Percentiles rank a stretch among this genome's conserved stretches.
These are phyloP conservation scores for Catharus minimus DNA, from an alignment of 2,113 vertebrate genomes.

Conservation along the genomic window DNA sequence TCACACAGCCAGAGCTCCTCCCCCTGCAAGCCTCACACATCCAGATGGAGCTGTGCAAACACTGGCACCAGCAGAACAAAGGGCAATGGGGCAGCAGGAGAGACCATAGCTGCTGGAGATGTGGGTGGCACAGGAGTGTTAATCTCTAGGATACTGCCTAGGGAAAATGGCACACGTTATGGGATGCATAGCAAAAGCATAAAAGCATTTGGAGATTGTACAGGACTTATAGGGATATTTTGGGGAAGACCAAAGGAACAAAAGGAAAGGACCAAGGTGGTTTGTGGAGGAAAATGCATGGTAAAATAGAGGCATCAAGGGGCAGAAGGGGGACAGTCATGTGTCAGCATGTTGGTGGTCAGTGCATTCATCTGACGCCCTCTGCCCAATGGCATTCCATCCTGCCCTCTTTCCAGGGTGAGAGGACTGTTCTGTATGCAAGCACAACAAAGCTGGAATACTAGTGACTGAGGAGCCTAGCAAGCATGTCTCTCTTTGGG, in stretches of 20 bases:
- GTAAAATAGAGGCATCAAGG: background rate
- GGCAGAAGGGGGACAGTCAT: accelerated
- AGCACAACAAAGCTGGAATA: background rate
- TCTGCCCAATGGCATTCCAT: background rate
- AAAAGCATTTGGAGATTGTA: background rate
- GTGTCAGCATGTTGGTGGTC: background rate
- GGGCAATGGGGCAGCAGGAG: background rate
- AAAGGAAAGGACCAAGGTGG: background rate
- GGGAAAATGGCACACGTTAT: accelerated
- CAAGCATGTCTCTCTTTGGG: accelerated
- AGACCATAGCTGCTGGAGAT: background rate
- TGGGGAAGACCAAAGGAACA: background rate
- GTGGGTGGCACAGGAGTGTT: background rate
- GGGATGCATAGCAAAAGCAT: background rate
- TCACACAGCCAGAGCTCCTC: accelerated
- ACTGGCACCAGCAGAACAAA: background rate
- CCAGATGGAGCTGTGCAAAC: background rate
- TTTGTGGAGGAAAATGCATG: background rate
- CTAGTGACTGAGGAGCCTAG: background rate
- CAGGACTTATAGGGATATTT: background rate
- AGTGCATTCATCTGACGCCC: accelerated
- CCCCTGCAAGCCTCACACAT: background rate
- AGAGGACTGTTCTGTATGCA: background rate
- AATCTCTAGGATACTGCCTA: background rate
- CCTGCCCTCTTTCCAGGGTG: background rate